Evolutionary conservation across 2,113 vertebrate species (phyloP), one percentile per base, ranked within the genome.

Genomic region (Nyctereutes procyonoides): DNA sequence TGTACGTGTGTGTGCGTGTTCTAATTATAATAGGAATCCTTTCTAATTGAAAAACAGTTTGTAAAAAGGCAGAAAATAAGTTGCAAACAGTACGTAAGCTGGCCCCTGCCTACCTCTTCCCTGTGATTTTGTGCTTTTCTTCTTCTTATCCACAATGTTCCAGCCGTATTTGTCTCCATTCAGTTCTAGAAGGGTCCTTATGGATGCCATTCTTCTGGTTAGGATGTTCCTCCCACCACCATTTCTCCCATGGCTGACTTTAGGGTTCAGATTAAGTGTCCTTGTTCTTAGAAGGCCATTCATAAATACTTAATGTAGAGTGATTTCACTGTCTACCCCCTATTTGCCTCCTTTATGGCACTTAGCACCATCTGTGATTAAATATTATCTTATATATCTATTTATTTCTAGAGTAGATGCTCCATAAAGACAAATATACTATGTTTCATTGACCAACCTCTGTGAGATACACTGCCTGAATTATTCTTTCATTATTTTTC

Each of bases 51-150:
- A 55, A 76, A 87, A n/a, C 8, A 32, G 24, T 5, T 73, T 60
- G 0, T 51, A 76, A 62, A 93, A 93, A 79, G n/a, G 24, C 15
- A 90, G n/a, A 67, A 74, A 91, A 56, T 38, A 14, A 55, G 16
- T 56, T 55, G 12, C 28, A 88, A 69, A 65, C 0, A n/a, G 3
- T 28, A 11, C 2, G 6, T 28, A 16, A 32, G 43, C 48, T 24
- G 17, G 6, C 5, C 3, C 10, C 62, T 26, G 24, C 4, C 14
- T 63, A 5, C 28, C 0, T 43, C 62, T 32, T 2, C 38, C 3
- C 5, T 60, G 3, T 30, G 22, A 14, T 4, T 84, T 48, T 71
- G n/a, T 88, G 30, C 22, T 94, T 62, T 11, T 63, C 56, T 35
- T 19, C 22, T 28, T 86, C 13, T 60, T 17, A 15, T 9, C 0